These are phyloP conservation scores for Euproctis similis DNA, from an alignment of 2,888 invertebrate genomes.

Conservation along the genomic window DNA sequence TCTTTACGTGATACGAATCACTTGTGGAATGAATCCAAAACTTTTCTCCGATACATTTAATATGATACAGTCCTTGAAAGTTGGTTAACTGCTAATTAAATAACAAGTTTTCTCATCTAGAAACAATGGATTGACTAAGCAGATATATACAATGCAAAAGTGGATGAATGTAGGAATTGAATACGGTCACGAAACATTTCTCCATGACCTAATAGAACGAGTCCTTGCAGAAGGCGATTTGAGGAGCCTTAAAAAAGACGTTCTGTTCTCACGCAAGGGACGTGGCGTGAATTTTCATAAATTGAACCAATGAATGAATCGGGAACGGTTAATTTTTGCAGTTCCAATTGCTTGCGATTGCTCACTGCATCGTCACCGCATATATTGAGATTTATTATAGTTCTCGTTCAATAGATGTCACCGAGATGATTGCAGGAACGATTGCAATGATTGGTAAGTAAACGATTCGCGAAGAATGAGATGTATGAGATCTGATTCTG, in stretches of 20 bases:
- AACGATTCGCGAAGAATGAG: slow-evolving; percentile 24
- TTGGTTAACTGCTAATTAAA: slow-evolving; percentile 34
- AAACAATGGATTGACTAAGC: no score
- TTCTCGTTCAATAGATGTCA: slow-evolving; percentile 40
- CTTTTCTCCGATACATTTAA: slow-evolving; percentile 7
- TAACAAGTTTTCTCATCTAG: slow-evolving; percentile 35
- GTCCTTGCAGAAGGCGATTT: no score
- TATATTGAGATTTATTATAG: slow-evolving; percentile 68
- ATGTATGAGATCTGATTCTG: slow-evolving; percentile 9
- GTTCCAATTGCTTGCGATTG: slow-evolving; percentile 65
- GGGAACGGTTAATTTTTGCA: slow-evolving; percentile 60
- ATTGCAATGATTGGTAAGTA: slow-evolving; percentile 34
- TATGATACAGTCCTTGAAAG: slow-evolving; percentile 2
- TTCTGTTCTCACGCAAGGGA: no score
- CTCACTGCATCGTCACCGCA: slow-evolving; percentile 54
- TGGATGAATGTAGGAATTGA: no score
- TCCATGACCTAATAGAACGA: no score
- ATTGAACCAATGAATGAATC: no score
- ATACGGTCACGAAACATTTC: no score
- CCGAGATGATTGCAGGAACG: slow-evolving; percentile 37
- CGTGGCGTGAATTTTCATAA: no score
- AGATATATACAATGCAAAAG: slow-evolving; percentile 30
- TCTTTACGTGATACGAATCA: slow-evolving; percentile 44
- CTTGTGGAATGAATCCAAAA: slow-evolving; percentile 27
- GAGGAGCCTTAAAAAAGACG: no score